Evolutionary conservation across 2,797 vertebrate genomes (phyloP).

Genomic region (Crypturellus tataupa): DNA sequence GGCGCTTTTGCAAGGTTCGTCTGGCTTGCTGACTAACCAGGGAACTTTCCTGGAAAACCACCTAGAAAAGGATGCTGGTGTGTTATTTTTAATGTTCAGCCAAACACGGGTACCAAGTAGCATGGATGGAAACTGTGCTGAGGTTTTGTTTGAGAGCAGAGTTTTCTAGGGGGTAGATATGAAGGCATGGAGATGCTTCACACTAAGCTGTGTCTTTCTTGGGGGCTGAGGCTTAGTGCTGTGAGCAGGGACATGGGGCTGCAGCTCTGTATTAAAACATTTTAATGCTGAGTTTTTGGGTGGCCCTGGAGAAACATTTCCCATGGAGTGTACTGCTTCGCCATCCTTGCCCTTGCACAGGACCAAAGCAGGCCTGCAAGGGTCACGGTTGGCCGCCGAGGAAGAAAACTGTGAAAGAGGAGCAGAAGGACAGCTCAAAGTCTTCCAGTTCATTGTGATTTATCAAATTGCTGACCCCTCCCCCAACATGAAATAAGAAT

Average conservation of each 20-base stretch:
- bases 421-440: constrained; percentile 80
- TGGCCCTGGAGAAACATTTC: not conserved
- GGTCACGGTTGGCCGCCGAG: constrained; percentile 1
- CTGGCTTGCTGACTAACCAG: not conserved
- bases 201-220: not conserved
- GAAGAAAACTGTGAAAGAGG: constrained; percentile 26
- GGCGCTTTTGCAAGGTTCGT: not conserved
- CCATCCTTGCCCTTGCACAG: constrained; percentile 68
- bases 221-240: not conserved
- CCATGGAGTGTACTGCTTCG: constrained; percentile 28
- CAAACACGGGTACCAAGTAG: not conserved
- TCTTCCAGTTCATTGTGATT: constrained; percentile 74
- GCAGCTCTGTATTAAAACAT: not conserved
- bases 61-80: not conserved
- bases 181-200: not conserved
- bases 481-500: constrained; percentile 68
- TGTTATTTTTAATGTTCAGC: not conserved
- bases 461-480: constrained; percentile 72
- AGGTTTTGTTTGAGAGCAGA: too few species aligned
- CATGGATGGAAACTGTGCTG: not conserved
- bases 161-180: not conserved
- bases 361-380: constrained; percentile 31
- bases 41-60: not conserved
- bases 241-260: too few species aligned
- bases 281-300: not conserved